A percentile compares a stretch with the other conserved stretches of the same genome.
Conservation (phyloP, 2,797 vertebrate genomes). For the Melanotaenia parkinsoni region DNA sequence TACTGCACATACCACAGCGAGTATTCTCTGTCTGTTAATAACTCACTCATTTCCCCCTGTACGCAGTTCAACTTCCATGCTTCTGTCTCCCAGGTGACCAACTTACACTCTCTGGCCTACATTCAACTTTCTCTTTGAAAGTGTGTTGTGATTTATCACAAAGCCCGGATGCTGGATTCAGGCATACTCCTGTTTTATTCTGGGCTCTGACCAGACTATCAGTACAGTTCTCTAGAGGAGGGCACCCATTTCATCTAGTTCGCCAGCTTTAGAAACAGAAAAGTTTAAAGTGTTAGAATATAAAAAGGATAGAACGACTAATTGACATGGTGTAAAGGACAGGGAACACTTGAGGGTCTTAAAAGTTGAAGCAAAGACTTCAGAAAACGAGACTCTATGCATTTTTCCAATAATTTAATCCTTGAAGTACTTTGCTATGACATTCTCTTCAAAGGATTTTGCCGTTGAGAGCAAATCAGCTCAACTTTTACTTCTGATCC, state of each 20-base stretch:
- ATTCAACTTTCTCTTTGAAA: slow-evolving; percentile 45
- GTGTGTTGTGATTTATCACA: slow-evolving; percentile 38
- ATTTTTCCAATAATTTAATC: slow-evolving; percentile 25
- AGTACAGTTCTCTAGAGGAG: slow-evolving; percentile 44
- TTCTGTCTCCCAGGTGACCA: slow-evolving; percentile 65
- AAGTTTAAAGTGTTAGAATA: slow-evolving; percentile 22
- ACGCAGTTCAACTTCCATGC: slow-evolving; percentile 32
- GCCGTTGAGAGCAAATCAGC: slow-evolving; percentile 28
- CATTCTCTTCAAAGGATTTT: slow-evolving; percentile 47
- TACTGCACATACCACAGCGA: slow-evolving; percentile 72
- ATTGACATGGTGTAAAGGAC: slow-evolving; percentile 19
- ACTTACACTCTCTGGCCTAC: slow-evolving; percentile 32
- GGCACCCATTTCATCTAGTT: slow-evolving; percentile 39
- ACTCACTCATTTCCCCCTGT: slow-evolving; percentile 58
- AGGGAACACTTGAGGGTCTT: slow-evolving; percentile 8
- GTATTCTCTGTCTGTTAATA: slow-evolving; percentile 73
- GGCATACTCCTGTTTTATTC: slow-evolving; percentile 6
- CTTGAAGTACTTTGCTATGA: slow-evolving; percentile 31
- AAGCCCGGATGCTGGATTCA: slow-evolving; percentile 34
- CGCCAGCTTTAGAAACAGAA: slow-evolving; percentile 35
- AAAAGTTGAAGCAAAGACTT: slow-evolving; percentile 29
- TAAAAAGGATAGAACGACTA: slow-evolving; percentile 33
- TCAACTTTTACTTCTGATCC: slow-evolving; percentile 33
- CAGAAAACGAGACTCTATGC: slow-evolving; percentile 29
- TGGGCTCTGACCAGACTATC: neutral